Evolutionary conservation across 2,888 invertebrate genomes (phyloP).

Genomic region (Ditula angustiorana): DNA sequence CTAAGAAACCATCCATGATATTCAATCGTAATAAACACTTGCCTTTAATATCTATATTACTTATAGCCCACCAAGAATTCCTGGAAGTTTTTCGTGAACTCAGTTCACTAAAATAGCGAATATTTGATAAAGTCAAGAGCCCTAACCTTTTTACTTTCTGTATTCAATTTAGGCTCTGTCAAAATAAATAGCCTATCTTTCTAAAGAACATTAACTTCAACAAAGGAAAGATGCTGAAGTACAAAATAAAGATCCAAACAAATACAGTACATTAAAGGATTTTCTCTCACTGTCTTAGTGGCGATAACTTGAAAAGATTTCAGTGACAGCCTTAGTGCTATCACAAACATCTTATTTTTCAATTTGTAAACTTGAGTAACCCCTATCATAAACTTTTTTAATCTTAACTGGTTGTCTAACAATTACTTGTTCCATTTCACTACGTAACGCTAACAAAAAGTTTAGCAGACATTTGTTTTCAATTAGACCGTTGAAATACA

Average conservation of each 20-base stretch:
- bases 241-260: neutral
- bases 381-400: neutral
- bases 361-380: neutral
- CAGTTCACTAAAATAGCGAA: conserved; percentile 8
- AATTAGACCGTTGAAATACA: conserved; percentile 78
- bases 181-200: conserved; percentile 23
- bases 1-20: neutral
- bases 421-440: conserved; percentile 37
- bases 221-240: conserved; percentile 1
- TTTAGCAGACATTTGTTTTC: conserved; percentile 75
- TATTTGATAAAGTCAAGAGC: conserved; percentile 16
- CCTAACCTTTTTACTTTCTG: conserved; percentile 10
- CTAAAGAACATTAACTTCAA: neutral
- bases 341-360: too few relatives aligned
- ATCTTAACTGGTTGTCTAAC: neutral
- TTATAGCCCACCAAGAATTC: neutral
- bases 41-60: neutral
- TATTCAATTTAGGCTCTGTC: conserved; percentile 17
- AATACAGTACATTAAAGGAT: neutral
- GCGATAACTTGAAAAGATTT: too few relatives aligned
- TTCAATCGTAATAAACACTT: neutral
- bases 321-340: too few relatives aligned
- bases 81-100: neutral
- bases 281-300: neutral
- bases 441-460: conserved; percentile 47